These are phyloP conservation scores for Disparrhopalites patrizii DNA, from an alignment of 2,888 invertebrate genomes.

Conservation along the genomic window DNA sequence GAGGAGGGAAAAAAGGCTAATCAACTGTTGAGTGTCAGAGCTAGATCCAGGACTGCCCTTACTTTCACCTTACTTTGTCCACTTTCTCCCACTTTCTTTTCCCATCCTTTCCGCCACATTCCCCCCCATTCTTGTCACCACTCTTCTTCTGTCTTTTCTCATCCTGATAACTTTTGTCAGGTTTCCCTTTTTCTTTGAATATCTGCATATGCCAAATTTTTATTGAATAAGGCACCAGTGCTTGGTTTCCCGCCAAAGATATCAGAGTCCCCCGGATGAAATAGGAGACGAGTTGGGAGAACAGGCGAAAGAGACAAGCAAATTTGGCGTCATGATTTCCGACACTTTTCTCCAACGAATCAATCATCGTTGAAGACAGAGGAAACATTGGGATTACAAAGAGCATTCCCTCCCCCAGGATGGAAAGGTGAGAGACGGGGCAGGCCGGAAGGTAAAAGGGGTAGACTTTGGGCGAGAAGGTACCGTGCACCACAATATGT, in stretches of 20 bases:
- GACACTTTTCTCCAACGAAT: too few relatives aligned
- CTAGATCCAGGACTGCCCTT: too few relatives aligned
- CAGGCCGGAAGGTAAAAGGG: neutral
- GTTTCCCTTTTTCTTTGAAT: neutral
- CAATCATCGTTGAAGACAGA: neutral
- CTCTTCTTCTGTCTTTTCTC: neutral
- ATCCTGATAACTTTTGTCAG: neutral
- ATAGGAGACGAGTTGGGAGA: too few relatives aligned
- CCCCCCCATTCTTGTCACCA: neutral
- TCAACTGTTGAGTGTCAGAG: too few relatives aligned
- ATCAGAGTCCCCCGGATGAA: too few relatives aligned
- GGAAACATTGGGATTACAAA: neutral
- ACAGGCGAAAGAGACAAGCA: too few relatives aligned
- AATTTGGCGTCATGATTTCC: too few relatives aligned
- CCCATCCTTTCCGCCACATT: neutral
- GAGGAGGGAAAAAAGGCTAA: neutral
- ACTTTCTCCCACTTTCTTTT: constrained; percentile 2
- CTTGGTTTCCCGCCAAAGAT: too few relatives aligned
- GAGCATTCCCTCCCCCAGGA: neutral
- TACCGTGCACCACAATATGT: neutral
- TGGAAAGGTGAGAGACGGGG: neutral
- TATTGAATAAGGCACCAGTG: too few relatives aligned
- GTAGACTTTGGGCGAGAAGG: neutral
- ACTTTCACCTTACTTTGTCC: too few relatives aligned
- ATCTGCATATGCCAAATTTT: too few relatives aligned